A percentile compares a stretch with the other conserved stretches of the same genome.
phyloP scores from a whole-genome alignment of 2,113 vertebrate genomes.

The Echinops telfairi region DNA sequence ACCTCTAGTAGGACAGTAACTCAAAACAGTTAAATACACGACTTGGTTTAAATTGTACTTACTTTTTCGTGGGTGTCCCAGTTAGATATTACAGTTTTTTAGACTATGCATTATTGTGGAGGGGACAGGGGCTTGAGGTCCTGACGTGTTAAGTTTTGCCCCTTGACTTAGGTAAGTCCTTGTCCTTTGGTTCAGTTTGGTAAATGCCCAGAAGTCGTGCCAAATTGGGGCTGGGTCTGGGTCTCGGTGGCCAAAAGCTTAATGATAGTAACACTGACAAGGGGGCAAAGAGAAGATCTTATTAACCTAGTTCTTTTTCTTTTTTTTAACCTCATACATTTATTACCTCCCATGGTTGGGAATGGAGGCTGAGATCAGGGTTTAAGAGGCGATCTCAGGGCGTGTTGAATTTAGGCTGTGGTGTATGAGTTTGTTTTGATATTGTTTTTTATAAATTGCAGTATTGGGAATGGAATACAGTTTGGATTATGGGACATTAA shows the following conservation, averaged over 20 bases:
- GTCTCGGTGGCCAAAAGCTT: constrained; percentile 38
- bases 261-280: constrained; percentile 39
- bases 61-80: constrained; percentile 19
- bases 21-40: neutral
- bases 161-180: neutral
- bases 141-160: neutral
- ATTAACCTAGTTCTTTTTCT: neutral
- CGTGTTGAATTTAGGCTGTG: neutral
- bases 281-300: neutral
- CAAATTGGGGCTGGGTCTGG: neutral
- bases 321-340: neutral
- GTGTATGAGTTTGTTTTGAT: constrained; percentile 45
- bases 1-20: constrained; percentile 29
- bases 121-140: neutral
- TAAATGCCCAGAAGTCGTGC: constrained; percentile 4
- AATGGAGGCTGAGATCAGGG: neutral
- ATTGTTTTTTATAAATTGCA: constrained; percentile 11
- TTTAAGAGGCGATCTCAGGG: neutral
- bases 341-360: neutral
- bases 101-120: neutral
- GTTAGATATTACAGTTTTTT: neutral
- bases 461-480: constrained; percentile 41
- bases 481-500: constrained; percentile 42
- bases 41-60: constrained; percentile 17
- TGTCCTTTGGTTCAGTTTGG: constrained; percentile 10